A percentile compares a stretch with the other conserved stretches of the same genome.
Evolutionary conservation across 1,140 invertebrate species (phyloP).

Genomic region (Bombus vancouverensis): DNA sequence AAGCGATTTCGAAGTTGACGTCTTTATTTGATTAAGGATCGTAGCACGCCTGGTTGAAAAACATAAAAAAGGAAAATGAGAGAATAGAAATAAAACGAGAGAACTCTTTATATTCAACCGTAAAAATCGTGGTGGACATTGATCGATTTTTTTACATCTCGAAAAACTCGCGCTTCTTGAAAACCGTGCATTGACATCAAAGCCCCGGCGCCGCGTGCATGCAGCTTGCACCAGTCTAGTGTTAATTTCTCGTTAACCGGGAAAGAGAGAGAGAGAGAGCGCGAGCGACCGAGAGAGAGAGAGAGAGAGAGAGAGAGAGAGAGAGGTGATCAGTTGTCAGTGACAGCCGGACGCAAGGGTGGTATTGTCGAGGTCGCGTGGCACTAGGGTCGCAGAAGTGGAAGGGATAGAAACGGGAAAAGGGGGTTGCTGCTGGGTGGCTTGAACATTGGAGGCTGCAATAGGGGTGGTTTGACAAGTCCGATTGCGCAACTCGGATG

Average conservation of each 20-base stretch:
- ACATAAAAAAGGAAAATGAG: not conserved
- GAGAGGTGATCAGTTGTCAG: conserved; percentile 61
- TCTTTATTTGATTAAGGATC: not conserved
- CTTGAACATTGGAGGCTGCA: conserved; percentile 36
- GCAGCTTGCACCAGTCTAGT: conserved; percentile 41
- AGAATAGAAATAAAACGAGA: not conserved
- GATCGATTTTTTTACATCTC: not conserved
- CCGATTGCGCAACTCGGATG: conserved; percentile 39
- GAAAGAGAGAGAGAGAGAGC: not conserved
- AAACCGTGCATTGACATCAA: conserved; percentile 7
- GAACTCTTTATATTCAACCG: not conserved
- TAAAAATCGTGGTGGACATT: not conserved
- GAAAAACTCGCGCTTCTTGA: not conserved
- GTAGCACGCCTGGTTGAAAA: too few relatives aligned
- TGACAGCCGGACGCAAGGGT: conserved; percentile 67
- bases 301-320: not conserved
- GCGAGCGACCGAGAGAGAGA: too few relatives aligned
- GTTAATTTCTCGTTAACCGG: conserved; percentile 69
- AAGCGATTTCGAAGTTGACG: not conserved
- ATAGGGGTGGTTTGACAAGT: conserved; percentile 51
- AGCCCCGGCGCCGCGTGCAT: conserved; percentile 14
- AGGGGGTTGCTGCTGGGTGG: conserved; percentile 37
- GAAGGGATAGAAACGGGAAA: conserved; percentile 17
- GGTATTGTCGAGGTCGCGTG: conserved; percentile 70
- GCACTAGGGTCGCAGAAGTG: conserved; percentile 52